Evolutionary conservation across 1,140 invertebrate genomes (phyloP), one percentile per base, ranked within the genome.

Genomic region (Brachystomella parvula): DNA sequence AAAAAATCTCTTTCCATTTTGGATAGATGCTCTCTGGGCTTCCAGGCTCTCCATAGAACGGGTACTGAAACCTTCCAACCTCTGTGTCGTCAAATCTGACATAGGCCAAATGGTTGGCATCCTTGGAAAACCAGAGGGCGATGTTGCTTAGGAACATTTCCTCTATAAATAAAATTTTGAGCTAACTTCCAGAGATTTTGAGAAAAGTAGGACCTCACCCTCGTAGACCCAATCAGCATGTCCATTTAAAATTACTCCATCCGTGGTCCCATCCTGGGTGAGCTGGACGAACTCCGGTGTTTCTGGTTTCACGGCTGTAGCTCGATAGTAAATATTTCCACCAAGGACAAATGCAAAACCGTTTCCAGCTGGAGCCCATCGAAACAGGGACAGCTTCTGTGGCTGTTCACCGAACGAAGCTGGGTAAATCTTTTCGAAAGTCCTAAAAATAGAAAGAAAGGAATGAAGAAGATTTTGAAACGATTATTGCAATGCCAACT

Each of bases 81-180:
- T 74, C 60, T 49, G 82, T 84, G 76, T 96, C 94, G 77, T 96
- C 86, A 77, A 92, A 95, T 60, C 85, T 84, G 1, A 87, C 89
- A 75, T 88, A 95, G 0, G 88, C 88, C 61, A 96, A 64, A 58
- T 75, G 86, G 17, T 77, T 84, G 2, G 90, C 90, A 73, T 86
- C 82, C 0, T 87, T 84, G 29, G 92, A 92, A 79, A 94, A 92
- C 92, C 93, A 96, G 6, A 92, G 76, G 0, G 93, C 92, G 72
- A 85, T 84, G 65, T 90, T 90, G 0, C 86, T 86, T 70, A 85
- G 84, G 75, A 96, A 85, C 6, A 97, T 87, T 78, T 96, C 93
- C 86, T 96, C 94, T 92, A 80, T 65, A 82, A 82, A 15, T 53
- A 6, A 6, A 53, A 53, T 12, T n/a, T n/a, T 9, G 39, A 44